Conservation (phyloP, 2,113 vertebrate genomes). For the Chloropsis cyanopogon region DNA sequence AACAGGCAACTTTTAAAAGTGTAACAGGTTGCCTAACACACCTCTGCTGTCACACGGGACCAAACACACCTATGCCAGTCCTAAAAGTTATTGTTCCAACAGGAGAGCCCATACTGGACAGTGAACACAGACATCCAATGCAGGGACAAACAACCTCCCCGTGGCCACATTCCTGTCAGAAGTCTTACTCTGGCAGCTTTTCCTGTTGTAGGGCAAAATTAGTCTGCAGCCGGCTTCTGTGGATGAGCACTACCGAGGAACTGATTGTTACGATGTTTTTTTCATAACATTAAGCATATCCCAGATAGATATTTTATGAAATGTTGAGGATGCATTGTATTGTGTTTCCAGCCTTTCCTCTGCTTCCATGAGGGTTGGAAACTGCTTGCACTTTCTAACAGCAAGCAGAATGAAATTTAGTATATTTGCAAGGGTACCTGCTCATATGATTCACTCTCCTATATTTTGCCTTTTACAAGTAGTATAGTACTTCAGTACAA, state of each 20-base stretch:
- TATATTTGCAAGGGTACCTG: background rate
- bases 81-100: background rate
- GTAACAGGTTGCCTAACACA: background rate
- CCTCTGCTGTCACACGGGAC: background rate
- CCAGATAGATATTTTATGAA: background rate
- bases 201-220: background rate
- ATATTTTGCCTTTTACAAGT: background rate
- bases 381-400: background rate
- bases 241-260: background rate
- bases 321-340: background rate
- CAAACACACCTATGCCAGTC: background rate
- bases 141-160: accelerated
- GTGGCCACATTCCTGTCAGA: background rate
- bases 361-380: background rate
- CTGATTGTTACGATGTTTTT: background rate
- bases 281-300: background rate
- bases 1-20: background rate
- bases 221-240: background rate
- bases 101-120: background rate
- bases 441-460: background rate
- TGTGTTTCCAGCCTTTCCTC: background rate
- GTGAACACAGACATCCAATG: accelerated
- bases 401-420: background rate
- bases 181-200: background rate
- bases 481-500: background rate